These are phyloP conservation scores for Xiphophorus maculatus DNA, from an alignment of 2,113 vertebrate genomes.

Conservation along the genomic window DNA sequence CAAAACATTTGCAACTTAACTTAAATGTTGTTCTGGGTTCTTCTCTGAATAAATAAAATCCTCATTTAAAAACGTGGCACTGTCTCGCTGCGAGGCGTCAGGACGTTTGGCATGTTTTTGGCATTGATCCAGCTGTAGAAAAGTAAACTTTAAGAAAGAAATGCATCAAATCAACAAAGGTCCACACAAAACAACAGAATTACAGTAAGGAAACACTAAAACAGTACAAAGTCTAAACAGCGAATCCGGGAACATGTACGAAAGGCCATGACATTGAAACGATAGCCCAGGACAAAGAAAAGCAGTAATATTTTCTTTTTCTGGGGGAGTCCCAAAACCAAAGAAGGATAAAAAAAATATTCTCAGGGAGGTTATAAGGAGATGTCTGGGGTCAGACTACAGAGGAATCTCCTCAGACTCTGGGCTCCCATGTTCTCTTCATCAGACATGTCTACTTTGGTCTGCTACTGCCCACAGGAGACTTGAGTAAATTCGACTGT, in stretches of 20 bases:
- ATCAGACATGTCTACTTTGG: constrained; percentile 44
- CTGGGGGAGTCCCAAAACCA: neutral
- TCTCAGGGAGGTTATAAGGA: constrained; percentile 24
- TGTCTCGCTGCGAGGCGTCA: too few relatives aligned
- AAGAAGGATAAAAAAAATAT: neutral
- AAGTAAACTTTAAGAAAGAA: too few relatives aligned
- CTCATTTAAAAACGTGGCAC: too few relatives aligned
- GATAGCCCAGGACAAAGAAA: neutral
- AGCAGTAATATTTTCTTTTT: constrained; percentile 2
- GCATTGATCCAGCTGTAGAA: neutral
- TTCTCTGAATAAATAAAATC: too few relatives aligned
- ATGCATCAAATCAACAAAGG: neutral
- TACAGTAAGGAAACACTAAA: neutral
- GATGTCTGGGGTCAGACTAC: constrained; percentile 7
- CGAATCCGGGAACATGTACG: neutral
- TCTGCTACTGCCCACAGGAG: constrained; percentile 36
- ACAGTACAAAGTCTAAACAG: neutral
- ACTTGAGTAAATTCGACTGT: constrained; percentile 8
- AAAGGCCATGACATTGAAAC: neutral
- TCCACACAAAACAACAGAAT: neutral
- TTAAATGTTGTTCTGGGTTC: neutral
- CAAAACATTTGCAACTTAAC: neutral
- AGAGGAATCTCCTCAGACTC: constrained; percentile 32
- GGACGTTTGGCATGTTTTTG: neutral
- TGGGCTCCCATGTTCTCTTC: constrained; percentile 36